Percentiles rank a stretch among this genome's conserved stretches.
These are phyloP conservation scores for Cinclus mexicanus DNA, from an alignment of 2,113 vertebrate species.

Conservation along the genomic window DNA sequence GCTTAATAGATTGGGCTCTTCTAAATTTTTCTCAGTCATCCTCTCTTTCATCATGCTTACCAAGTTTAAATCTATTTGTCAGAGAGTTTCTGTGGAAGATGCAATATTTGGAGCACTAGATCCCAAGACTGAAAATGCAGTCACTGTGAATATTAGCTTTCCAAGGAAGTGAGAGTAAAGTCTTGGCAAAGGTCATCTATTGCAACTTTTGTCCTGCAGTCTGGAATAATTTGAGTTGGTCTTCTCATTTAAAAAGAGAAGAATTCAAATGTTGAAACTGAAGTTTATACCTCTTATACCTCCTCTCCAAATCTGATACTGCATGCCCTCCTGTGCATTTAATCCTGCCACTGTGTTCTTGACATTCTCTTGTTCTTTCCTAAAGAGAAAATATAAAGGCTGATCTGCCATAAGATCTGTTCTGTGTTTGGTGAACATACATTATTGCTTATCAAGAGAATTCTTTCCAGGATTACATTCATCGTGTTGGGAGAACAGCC, in stretches of 20 bases:
- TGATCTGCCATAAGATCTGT: not conserved
- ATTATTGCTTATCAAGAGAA: not conserved
- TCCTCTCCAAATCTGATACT: not conserved
- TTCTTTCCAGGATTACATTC: conserved; percentile 91
- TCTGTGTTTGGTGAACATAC: not conserved
- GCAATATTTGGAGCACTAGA: not conserved
- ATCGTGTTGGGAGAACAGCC: conserved; percentile 94
- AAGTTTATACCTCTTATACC: not conserved
- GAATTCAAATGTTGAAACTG: not conserved
- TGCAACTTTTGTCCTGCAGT: not conserved
- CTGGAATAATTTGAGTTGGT: not conserved
- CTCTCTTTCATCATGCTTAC: not conserved
- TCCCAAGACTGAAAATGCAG: not conserved
- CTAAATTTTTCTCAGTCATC: not conserved
- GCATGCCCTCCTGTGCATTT: not conserved
- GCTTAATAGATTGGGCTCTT: not conserved
- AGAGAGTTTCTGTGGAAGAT: not conserved
- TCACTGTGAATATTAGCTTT: not conserved
- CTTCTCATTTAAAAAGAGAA: not conserved
- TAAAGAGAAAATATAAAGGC: not conserved
- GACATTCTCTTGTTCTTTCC: not conserved
- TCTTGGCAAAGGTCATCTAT: not conserved
- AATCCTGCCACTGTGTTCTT: not conserved
- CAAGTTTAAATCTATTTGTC: not conserved
- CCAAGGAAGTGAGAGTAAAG: not conserved